Evolutionary conservation across 2,888 invertebrate species (phyloP).

Genomic region (Yponomeuta cagnagella): DNA sequence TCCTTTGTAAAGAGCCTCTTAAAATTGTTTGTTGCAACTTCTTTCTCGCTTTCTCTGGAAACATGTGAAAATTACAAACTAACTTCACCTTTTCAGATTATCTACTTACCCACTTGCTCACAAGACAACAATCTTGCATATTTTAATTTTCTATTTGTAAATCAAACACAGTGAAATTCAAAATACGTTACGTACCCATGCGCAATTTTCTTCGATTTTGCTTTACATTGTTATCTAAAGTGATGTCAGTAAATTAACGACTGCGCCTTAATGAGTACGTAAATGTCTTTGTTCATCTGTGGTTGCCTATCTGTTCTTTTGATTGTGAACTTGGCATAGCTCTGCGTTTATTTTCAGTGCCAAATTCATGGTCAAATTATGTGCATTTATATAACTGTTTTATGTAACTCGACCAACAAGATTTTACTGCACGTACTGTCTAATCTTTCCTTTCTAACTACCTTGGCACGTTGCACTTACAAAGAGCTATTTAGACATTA

Average conservation of each 20-base stretch:
- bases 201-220: too few species aligned
- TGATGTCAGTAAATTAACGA: too few species aligned
- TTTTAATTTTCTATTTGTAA: background rate
- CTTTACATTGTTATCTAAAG: too few species aligned
- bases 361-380: conserved; percentile 13
- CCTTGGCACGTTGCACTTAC: conserved; percentile 44
- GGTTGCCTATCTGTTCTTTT: background rate
- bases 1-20: conserved; percentile 45
- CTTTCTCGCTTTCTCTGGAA: conserved; percentile 55
- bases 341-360: background rate
- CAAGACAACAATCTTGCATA: conserved; percentile 10
- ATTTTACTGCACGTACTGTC: conserved; percentile 58
- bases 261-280: too few species aligned
- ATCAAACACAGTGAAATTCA: too few species aligned
- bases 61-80: conserved; percentile 31
- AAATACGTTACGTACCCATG: too few species aligned
- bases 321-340: conserved; percentile 11
- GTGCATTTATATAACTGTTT: conserved; percentile 37
- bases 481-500: conserved; percentile 28
- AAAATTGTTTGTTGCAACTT: conserved; percentile 36
- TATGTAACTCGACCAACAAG: conserved; percentile 65
- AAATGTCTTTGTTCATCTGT: background rate
- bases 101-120: background rate
- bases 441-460: conserved; percentile 39
- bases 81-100: conserved; percentile 31